Base-by-base conservation (phyloP, 2,888 invertebrate species). In the Horisme vitalbata region DNA sequence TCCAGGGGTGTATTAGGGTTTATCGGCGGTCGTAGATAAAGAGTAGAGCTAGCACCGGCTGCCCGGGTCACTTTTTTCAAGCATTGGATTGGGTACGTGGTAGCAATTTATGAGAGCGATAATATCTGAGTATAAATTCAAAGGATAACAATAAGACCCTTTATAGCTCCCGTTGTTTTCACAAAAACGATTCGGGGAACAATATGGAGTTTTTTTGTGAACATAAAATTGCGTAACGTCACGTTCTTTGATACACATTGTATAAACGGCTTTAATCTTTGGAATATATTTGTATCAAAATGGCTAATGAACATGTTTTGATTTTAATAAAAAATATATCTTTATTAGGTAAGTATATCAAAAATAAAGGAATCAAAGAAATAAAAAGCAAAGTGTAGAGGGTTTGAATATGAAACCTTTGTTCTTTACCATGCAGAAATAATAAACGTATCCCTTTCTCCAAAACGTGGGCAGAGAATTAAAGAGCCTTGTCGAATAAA, bases 61-160 rank as follows among this genome's bases (percentile, higher is more conserved):
- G 21, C 41, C 20, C n/a, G 61, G 82, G 83, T 81, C 81, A 83
- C 74, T 83, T 80, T 56, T 80, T 80, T 77, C 70, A 68, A 72
- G 72, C 68, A 71, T 71, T 67, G 73, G 77, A 80, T 79, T 81
- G 72, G 61, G 78, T 77, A 79, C 79, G 79, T 75, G 73, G 77
- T 75, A 73, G 76, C 79, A 83, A 85, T 86, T 85, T 85, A 85
- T 84, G 81, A 71, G 72, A 62, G 77, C 82, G 83, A 86, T 86
- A 84, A 85, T 84, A 87, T 85, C 84, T 79, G 83, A 83, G 83
- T 83, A 86, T 88, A 87, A 88, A 87, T 87, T 85, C 85, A 84
- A 82, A 85, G 87, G 86, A 86, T 86, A 86, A 86, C 85, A 84
- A 83, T 87, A 86, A 86, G 82, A 81, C 79, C 84, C 76, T 87